Percentiles rank a stretch among this genome's conserved stretches.
Evolutionary conservation across 2,113 vertebrate genomes (phyloP).

Genomic region (Paracanthobrama guichenoti): DNA sequence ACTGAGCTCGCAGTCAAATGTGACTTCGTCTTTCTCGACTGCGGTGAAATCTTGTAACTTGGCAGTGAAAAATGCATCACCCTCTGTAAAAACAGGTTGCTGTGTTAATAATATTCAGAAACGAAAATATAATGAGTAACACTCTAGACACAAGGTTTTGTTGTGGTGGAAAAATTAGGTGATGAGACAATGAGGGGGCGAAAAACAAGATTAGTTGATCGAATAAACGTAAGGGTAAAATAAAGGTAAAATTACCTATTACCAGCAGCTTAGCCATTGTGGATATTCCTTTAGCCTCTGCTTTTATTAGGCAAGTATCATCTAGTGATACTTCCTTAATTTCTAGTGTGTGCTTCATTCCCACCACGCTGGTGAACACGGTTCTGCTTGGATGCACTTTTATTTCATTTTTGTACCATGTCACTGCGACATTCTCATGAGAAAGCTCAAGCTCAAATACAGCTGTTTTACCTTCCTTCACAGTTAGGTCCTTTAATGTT

Average conservation of each 20-base stretch:
- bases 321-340: constrained; percentile 88
- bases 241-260: constrained; percentile 81
- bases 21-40: constrained; percentile 91
- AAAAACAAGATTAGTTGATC: not conserved
- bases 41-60: constrained; percentile 92
- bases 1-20: constrained; percentile 90
- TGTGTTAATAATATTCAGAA: constrained; percentile 13
- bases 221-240: not conserved
- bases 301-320: constrained; percentile 95
- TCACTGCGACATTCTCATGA: constrained; percentile 86
- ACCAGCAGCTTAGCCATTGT: constrained; percentile 87
- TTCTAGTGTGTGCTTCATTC: constrained; percentile 88
- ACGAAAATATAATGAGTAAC: not conserved
- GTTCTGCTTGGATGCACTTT: constrained; percentile 92
- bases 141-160: not conserved
- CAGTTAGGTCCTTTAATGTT: constrained; percentile 88
- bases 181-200: not conserved
- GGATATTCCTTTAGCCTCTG: constrained; percentile 85
- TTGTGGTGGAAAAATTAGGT: not conserved
- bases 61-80: constrained; percentile 87
- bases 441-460: constrained; percentile 90
- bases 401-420: constrained; percentile 94
- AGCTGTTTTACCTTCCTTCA: constrained; percentile 89
- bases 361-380: constrained; percentile 84
- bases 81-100: constrained; percentile 78